A percentile compares a stretch with the other conserved stretches of the same genome.
phyloP scores from a whole-genome alignment of 2,888 invertebrate species.

The Rutpela maculata region DNA sequence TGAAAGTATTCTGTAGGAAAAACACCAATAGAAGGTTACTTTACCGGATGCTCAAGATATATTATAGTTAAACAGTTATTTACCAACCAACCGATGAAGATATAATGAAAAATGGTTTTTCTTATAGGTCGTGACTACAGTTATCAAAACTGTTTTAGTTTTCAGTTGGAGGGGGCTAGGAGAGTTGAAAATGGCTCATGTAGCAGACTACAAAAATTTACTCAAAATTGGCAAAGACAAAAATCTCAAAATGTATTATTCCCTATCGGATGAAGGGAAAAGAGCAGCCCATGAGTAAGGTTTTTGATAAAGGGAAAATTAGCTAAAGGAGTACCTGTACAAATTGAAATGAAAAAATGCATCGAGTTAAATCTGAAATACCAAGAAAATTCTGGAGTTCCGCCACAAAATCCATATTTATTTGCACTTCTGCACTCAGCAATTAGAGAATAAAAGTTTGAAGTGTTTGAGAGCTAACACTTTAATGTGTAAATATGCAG shows the following conservation, averaged over 20 bases:
- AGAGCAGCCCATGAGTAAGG: background rate
- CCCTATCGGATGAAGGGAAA: background rate
- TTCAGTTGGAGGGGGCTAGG: background rate
- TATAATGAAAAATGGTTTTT: background rate
- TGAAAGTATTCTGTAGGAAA: background rate
- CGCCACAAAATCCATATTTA: background rate
- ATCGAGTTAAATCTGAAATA: background rate
- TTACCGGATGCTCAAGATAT: background rate
- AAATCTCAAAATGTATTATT: background rate
- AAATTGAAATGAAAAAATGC: background rate
- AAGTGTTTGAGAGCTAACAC: background rate
- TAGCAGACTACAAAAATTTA: background rate
- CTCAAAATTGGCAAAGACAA: background rate
- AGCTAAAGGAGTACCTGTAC: background rate
- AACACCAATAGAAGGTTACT: background rate
- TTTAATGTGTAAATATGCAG: background rate
- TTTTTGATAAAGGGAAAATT: background rate
- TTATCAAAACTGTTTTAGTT: background rate
- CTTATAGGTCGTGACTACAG: background rate
- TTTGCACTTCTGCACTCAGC: background rate
- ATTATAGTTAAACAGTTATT: background rate
- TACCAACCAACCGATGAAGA: background rate
- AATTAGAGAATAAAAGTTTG: background rate
- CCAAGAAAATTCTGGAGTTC: background rate
- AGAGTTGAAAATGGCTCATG: background rate